phyloP scores from a whole-genome alignment of 2,888 invertebrate genomes.

The Dendrolimus pini region DNA sequence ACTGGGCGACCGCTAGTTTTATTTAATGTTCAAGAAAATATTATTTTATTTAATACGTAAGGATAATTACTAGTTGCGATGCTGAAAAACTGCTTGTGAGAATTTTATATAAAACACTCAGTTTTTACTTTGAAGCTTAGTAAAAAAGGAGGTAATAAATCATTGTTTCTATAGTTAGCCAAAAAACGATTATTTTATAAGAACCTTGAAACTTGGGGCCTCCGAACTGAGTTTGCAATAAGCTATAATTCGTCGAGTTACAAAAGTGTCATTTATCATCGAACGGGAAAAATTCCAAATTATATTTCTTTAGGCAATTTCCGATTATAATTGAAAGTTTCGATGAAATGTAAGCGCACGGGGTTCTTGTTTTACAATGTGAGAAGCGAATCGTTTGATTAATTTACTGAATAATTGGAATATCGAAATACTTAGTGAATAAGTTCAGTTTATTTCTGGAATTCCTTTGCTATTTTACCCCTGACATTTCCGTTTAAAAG shows the following conservation, averaged over 20 bases:
- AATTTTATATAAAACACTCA: too few species aligned
- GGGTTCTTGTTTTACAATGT: constrained; percentile 11
- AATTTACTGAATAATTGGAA: constrained; percentile 1
- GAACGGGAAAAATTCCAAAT: constrained; percentile 32
- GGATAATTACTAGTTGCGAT: too few species aligned
- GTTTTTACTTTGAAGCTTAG: not conserved
- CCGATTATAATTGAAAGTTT: constrained; percentile 34
- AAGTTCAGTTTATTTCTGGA: not conserved
- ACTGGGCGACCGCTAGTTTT: too few species aligned
- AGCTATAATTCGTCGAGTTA: constrained; percentile 33
- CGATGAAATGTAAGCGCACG: constrained; percentile 22
- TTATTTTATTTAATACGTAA: too few species aligned
- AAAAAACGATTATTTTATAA: constrained; percentile 20
- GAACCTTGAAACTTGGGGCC: constrained; percentile 26
- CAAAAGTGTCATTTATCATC: constrained; percentile 37
- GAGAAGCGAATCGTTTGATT: constrained; percentile 11
- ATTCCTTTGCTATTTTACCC: constrained; percentile 1
- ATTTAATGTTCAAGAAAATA: too few species aligned
- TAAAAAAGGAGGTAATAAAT: not conserved
- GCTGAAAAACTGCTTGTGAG: too few species aligned
- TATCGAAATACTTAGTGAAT: not conserved
- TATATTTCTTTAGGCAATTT: constrained; percentile 35
- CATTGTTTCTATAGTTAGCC: constrained; percentile 12
- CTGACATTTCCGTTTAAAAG: too few species aligned
- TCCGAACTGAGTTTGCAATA: constrained; percentile 19